These are phyloP conservation scores for Nesoenas mayeri DNA, from an alignment of 2,113 vertebrate genomes.

Conservation along the genomic window DNA sequence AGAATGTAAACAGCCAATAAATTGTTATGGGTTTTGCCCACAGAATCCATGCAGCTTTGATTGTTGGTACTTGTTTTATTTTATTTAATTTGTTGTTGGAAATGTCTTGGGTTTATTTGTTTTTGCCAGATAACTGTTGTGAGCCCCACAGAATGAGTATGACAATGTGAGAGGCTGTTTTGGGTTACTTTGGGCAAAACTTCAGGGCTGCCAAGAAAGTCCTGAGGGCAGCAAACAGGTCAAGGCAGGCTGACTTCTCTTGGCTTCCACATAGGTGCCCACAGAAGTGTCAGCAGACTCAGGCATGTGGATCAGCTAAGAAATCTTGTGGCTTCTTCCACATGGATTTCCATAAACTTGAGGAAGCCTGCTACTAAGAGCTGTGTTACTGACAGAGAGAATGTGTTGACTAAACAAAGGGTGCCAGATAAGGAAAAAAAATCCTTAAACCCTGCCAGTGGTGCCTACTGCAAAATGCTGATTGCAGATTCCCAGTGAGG, in stretches of 20 bases:
- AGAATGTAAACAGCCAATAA: slow-evolving; percentile 29
- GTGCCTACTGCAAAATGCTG: neutral
- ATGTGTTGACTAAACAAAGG: neutral
- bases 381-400: neutral
- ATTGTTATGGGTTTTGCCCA: slow-evolving; percentile 27
- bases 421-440: neutral
- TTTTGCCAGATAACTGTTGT: neutral
- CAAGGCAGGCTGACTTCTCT: neutral
- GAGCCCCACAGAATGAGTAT: neutral
- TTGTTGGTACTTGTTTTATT: slow-evolving; percentile 25
- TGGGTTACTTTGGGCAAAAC: neutral
- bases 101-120: neutral
- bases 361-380: neutral
- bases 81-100: slow-evolving; percentile 43
- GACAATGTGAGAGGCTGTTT: neutral
- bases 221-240: neutral
- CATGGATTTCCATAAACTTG: neutral
- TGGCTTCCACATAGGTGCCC: neutral
- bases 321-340: neutral
- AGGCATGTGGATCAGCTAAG: neutral
- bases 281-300: neutral
- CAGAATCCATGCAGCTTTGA: slow-evolving; percentile 25
- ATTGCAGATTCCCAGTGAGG: neutral
- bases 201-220: neutral
- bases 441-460: neutral